phyloP scores from a whole-genome alignment of 2,797 vertebrate species.

The Falco biarmicus region DNA sequence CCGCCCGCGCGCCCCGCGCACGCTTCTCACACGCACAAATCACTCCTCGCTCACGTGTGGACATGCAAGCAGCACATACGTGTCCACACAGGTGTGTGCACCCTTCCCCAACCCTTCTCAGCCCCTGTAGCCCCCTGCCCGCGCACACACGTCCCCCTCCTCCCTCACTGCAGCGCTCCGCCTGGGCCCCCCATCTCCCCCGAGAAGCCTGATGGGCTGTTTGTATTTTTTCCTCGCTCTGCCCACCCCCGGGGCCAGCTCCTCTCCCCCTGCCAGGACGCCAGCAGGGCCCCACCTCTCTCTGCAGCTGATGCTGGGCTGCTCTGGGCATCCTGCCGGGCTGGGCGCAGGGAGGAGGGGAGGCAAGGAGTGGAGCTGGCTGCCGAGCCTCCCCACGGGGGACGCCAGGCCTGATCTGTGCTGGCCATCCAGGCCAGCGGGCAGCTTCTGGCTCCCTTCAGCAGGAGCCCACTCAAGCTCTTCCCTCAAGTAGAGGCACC shows the following conservation, averaged over 20 bases:
- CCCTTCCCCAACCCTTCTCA: neutral
- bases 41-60: rapidly evolving
- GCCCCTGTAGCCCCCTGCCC: neutral
- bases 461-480: neutral
- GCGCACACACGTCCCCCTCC: neutral
- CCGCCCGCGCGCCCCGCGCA: rapidly evolving
- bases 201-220: neutral
- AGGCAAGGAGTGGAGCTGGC: neutral
- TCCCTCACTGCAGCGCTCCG: neutral
- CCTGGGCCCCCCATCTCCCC: neutral
- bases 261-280: constrained; percentile 34
- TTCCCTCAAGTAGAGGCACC: rapidly evolving
- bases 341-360: neutral
- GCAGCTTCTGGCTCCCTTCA: neutral
- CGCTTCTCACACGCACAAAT: neutral
- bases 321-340: constrained; percentile 34
- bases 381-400: neutral
- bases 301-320: constrained; percentile 27
- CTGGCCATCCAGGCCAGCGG: neutral
- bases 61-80: rapidly evolving
- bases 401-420: neutral
- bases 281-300: constrained; percentile 26
- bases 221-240: neutral
- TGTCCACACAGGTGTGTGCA: rapidly evolving
- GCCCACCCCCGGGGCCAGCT: neutral